Percentiles rank a stretch among this genome's conserved stretches.
Conservation (phyloP, 2,797 vertebrate genomes). For the Knipowitschia caucasica region DNA sequence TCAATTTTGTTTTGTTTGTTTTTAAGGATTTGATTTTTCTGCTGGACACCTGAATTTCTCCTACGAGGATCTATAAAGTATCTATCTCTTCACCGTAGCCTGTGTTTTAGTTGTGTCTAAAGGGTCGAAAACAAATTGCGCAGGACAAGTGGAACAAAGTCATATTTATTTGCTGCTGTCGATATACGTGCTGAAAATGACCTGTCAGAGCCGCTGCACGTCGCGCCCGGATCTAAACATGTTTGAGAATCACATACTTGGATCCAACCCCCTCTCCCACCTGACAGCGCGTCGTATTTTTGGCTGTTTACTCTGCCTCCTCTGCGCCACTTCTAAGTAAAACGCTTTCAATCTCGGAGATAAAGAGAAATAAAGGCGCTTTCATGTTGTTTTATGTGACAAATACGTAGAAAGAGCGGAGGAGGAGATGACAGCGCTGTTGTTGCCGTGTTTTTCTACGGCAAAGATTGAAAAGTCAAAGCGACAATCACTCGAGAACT, state of each 20-base stretch:
- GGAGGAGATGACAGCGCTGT: conserved; percentile 52
- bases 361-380: conserved; percentile 47
- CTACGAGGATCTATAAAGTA: too few relatives aligned
- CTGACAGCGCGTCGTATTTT: conserved; percentile 73
- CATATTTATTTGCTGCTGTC: conserved; percentile 54
- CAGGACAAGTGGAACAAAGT: conserved; percentile 66
- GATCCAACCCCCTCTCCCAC: conserved; percentile 48
- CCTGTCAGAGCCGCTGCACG: conserved; percentile 43
- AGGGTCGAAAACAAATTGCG: conserved; percentile 58
- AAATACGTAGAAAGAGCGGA: conserved; percentile 49
- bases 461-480: conserved; percentile 55
- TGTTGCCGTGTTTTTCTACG: conserved; percentile 44
- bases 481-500: conserved; percentile 39
- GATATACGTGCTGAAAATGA: conserved; percentile 52
- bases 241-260: conserved; percentile 51
- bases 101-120: conserved; percentile 23
- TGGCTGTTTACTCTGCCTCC: conserved; percentile 62
- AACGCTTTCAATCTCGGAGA: conserved; percentile 50
- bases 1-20: too few relatives aligned
- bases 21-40: too few relatives aligned
- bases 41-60: too few relatives aligned
- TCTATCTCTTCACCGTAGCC: too few relatives aligned
- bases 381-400: conserved; percentile 64
- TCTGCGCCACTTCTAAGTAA: conserved; percentile 41
- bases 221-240: conserved; percentile 47